Evolutionary conservation across 1,140 invertebrate species (phyloP).

Genomic region (Drosophila busckii): DNA sequence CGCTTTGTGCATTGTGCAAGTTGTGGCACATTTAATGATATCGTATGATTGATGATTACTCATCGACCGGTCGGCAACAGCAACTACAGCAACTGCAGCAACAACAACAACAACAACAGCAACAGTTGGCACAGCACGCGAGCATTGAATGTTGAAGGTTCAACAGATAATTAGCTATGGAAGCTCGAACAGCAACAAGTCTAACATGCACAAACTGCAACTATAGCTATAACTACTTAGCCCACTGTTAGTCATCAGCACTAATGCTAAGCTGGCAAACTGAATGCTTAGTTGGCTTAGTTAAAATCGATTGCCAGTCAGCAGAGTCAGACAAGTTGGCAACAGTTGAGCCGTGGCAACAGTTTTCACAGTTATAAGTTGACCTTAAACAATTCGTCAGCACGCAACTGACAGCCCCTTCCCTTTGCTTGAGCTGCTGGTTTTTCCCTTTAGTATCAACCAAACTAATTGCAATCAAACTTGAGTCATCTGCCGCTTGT

Average conservation of each 20-base stretch:
- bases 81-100: conserved; percentile 15
- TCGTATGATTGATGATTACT: conserved; percentile 71
- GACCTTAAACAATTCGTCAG: conserved; percentile 35
- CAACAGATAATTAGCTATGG: conserved; percentile 50
- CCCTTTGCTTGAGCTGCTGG: too few relatives aligned
- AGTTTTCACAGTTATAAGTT: conserved; percentile 36
- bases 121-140: conserved; percentile 38
- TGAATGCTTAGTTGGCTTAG: conserved; percentile 9
- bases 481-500: conserved; percentile 7
- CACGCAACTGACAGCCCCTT: too few relatives aligned
- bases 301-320: conserved; percentile 32
- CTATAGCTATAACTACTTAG: neutral
- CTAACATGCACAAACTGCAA: too few relatives aligned
- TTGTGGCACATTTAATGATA: conserved; percentile 63
- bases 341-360: conserved; percentile 29
- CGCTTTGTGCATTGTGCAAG: conserved; percentile 40
- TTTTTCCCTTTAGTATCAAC: too few relatives aligned
- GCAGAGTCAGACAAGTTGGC: conserved; percentile 41
- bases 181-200: conserved; percentile 21
- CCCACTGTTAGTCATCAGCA: conserved; percentile 37
- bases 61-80: conserved; percentile 57
- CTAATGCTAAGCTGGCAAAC: conserved; percentile 18
- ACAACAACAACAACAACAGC: conserved; percentile 38
- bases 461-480: too few relatives aligned
- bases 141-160: conserved; percentile 46